Percentiles rank a stretch among this genome's conserved stretches.
These are phyloP conservation scores for Aegotheles bennettii DNA, from an alignment of 2,113 vertebrate species.

Conservation along the genomic window DNA sequence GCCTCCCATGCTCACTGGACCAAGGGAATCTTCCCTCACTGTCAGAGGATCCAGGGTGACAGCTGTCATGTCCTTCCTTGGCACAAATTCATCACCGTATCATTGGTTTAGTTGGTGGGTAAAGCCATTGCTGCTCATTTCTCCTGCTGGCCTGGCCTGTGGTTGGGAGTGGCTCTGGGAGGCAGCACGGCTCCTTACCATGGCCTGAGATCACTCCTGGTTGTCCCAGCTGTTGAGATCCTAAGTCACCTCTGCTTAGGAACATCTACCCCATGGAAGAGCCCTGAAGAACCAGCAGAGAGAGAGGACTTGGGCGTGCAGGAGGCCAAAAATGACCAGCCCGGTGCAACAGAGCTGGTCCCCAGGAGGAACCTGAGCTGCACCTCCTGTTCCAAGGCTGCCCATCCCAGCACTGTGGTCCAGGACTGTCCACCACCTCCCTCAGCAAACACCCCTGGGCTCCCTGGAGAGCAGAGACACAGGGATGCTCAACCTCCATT, in stretches of 20 bases:
- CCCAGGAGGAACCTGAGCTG: not conserved
- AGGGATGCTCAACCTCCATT: not conserved
- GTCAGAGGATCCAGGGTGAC: not conserved
- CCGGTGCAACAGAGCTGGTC: not conserved
- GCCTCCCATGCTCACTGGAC: accelerated
- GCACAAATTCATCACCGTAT: accelerated
- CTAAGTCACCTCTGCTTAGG: not conserved
- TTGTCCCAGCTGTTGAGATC: not conserved
- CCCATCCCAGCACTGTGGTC: not conserved
- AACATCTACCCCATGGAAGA: not conserved
- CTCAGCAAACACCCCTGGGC: not conserved
- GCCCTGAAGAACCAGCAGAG: not conserved
- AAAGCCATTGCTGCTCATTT: not conserved
- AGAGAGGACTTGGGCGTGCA: accelerated
- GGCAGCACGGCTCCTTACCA: not conserved
- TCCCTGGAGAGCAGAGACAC: accelerated
- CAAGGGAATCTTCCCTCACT: not conserved
- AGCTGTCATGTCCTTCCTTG: not conserved
- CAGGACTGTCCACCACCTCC: not conserved
- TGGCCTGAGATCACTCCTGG: not conserved
- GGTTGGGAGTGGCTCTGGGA: not conserved
- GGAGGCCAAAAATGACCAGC: not conserved
- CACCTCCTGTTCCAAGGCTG: not conserved
- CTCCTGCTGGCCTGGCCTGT: not conserved
- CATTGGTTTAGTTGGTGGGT: not conserved